Percentiles rank a stretch among this genome's conserved stretches.
Evolutionary conservation across 2,797 vertebrate species (phyloP).

Genomic region (Lepus oiostolus): DNA sequence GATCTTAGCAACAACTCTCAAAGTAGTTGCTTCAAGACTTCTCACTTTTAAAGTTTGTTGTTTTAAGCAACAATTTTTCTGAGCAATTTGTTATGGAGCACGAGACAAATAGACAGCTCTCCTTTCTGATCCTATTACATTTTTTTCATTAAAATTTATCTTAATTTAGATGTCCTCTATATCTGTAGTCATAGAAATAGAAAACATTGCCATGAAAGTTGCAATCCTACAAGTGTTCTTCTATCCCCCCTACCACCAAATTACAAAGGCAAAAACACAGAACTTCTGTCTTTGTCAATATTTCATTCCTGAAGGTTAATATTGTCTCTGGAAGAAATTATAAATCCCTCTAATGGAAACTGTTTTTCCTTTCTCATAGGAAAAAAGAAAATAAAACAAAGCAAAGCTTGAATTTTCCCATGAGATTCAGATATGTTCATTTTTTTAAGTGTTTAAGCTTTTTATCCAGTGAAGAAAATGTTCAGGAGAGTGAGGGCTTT

Average conservation of each 20-base stretch:
- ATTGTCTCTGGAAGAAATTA: not conserved
- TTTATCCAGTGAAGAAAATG: too few species aligned
- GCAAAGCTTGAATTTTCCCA: not conserved
- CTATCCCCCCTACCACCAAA: not conserved
- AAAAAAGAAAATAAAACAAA: not conserved
- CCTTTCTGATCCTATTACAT: not conserved
- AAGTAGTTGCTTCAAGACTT: not conserved
- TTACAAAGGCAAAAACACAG: not conserved
- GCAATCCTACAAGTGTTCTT: not conserved
- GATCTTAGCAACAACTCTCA: not conserved
- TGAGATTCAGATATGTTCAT: not conserved
- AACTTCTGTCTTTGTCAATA: not conserved
- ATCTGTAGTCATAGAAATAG: not conserved
- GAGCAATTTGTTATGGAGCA: not conserved
- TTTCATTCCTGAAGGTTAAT: conserved; percentile 9
- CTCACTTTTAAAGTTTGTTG: not conserved
- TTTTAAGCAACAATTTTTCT: not conserved
- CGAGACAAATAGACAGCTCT: not conserved
- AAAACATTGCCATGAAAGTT: not conserved
- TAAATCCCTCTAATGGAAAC: not conserved
- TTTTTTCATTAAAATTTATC: not conserved
- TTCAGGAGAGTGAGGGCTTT: too few species aligned
- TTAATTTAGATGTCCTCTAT: not conserved
- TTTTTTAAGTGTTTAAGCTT: too few species aligned
- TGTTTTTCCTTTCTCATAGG: not conserved